phyloP scores from a whole-genome alignment of 2,888 invertebrate genomes.

The Volucella inanis region DNA sequence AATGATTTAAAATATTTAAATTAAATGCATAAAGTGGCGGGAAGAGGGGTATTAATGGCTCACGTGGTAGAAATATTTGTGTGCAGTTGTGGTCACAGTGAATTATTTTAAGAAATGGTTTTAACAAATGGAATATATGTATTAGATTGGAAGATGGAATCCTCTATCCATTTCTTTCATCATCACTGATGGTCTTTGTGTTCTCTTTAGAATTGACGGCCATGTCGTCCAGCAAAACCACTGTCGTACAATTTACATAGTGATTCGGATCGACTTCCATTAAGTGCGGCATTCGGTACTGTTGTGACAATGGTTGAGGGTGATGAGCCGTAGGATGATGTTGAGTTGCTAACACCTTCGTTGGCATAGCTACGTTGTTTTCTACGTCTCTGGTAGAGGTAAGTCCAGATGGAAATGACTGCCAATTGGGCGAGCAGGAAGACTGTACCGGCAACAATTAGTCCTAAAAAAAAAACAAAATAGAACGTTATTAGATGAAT shows the following conservation, averaged over 20 bases:
- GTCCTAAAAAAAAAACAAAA: slow-evolving; percentile 84
- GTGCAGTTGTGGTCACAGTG: slow-evolving; percentile 38
- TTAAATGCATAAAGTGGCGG: slow-evolving; percentile 68
- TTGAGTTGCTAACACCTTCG: slow-evolving; percentile 76
- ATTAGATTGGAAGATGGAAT: not conserved
- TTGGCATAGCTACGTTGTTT: slow-evolving; percentile 79
- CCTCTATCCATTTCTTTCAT: slow-evolving; percentile 27
- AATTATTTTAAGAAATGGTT: slow-evolving; percentile 18
- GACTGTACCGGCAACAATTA: slow-evolving; percentile 92
- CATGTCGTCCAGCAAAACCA: slow-evolving; percentile 87
- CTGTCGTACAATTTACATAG: slow-evolving; percentile 94
- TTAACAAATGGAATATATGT: not conserved
- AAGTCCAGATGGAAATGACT: slow-evolving; percentile 94
- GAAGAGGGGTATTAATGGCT: slow-evolving; percentile 59
- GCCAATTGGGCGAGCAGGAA: slow-evolving; percentile 94
- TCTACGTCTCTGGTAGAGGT: slow-evolving; percentile 92
- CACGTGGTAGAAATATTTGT: slow-evolving; percentile 60
- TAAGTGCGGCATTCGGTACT: slow-evolving; percentile 86
- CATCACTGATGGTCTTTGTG: slow-evolving; percentile 45
- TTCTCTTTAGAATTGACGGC: slow-evolving; percentile 79
- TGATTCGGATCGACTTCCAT: slow-evolving; percentile 87
- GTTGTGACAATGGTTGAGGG: slow-evolving; percentile 77
- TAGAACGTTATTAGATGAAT: too few species aligned
- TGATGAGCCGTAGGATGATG: slow-evolving; percentile 78
- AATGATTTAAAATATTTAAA: slow-evolving; percentile 70